A percentile compares a stretch with the other conserved stretches of the same genome.
phyloP scores from a whole-genome alignment of 2,797 vertebrate genomes.

The Spizella passerina region DNA sequence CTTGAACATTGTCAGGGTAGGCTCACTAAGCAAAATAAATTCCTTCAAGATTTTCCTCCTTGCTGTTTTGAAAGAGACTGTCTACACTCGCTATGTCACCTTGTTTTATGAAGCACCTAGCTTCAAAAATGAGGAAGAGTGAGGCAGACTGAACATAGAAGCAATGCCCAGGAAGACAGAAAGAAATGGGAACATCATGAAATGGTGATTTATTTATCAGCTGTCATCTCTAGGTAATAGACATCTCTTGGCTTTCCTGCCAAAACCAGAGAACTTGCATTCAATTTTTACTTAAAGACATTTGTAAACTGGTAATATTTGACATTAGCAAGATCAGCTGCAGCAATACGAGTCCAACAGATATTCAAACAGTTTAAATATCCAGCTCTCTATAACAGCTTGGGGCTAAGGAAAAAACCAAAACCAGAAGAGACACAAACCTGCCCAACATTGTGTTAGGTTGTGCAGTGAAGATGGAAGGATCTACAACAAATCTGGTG shows the following conservation, averaged over 20 bases:
- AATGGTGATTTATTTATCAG: neutral
- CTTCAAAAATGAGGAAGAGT: neutral
- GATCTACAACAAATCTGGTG: conserved; percentile 97
- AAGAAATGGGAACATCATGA: neutral
- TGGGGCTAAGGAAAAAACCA: neutral
- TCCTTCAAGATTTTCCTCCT: neutral
- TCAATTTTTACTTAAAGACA: neutral
- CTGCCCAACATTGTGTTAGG: conserved; percentile 99
- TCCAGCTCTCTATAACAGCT: neutral
- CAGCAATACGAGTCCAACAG: neutral
- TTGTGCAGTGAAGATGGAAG: conserved; percentile 96
- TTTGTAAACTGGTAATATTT: neutral
- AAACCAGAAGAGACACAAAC: conserved; percentile 71
- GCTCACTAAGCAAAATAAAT: neutral
- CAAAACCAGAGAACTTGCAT: neutral
- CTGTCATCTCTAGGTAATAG: neutral
- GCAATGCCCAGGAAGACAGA: neutral
- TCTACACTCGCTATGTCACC: neutral
- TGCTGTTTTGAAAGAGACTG: neutral
- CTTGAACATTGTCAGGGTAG: neutral
- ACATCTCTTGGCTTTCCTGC: neutral
- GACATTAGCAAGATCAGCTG: neutral
- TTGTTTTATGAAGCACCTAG: neutral
- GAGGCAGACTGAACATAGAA: neutral
- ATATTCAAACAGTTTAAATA: neutral